Base-by-base conservation (phyloP, 1,140 invertebrate species). In the Papilio xuthus region DNA sequence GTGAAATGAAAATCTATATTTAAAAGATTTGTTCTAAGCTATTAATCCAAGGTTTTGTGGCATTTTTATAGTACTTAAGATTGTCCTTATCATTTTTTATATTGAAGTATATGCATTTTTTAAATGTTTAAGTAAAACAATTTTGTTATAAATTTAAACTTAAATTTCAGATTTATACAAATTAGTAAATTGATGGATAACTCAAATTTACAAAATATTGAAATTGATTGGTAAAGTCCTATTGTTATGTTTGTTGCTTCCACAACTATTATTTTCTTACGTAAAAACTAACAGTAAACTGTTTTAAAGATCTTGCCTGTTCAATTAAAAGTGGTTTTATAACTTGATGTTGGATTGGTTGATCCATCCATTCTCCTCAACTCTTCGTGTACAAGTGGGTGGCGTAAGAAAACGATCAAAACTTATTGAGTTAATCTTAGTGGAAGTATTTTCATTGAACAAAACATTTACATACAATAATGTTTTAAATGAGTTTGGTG, bases 11-110 rank as follows among this genome's bases (percentile, higher is more conserved):
- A 23, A 28, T 32, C 12, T 28, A 28, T 32, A 15, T 28, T 28
- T 12, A 67, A 28, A 6, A 28, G 7, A 4, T 4, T 20, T 20
- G 53, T 37, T 37, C 32, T 3, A 56, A 56, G 50, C 18, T 23
- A 23, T 26, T 0, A 53, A 1, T 13, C 23, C 23, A 26, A 2
- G 2, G 26, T 67, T 28, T 28, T 28, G 15, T 67, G 12, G 6
- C 13, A 15, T 67, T 15, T 67, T 67, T 28, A 32, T 60, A 67
- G 60, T 67, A 67, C 56, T 60, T 60, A 67, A 67, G 10, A 67
- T 67, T 67, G 26, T 67, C 23, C 60, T 28, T 13, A 26, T 63
- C n/a, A 15, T 67, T 28, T 67, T 67, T 32, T 23, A 13, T 67
- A 4, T 28, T 60, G 23, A 60, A 60, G 18, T 9, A 56, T 26